A percentile compares a stretch with the other conserved stretches of the same genome.
These are phyloP conservation scores for Coregonus sp. DNA, from an alignment of 2,797 vertebrate genomes.

Conservation along the genomic window DNA sequence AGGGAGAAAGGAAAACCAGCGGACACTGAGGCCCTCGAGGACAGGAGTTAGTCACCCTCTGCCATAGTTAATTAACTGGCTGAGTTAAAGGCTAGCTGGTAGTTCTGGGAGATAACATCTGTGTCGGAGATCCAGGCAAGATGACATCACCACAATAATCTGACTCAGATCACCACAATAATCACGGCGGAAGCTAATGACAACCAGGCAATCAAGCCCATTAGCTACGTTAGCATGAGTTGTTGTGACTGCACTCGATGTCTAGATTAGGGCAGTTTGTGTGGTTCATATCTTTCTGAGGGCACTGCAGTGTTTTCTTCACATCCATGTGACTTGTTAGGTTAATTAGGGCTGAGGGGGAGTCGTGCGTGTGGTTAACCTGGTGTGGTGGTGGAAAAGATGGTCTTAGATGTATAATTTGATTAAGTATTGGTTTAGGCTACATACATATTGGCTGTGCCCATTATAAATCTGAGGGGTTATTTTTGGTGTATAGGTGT, in stretches of 20 bases:
- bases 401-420: background rate
- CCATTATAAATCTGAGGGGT: background rate
- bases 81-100: too few relatives aligned
- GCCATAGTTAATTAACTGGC: too few relatives aligned
- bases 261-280: background rate
- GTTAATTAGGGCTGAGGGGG: background rate
- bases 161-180: too few relatives aligned
- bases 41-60: too few relatives aligned
- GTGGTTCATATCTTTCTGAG: background rate
- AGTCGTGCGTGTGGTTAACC: background rate
- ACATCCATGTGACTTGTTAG: background rate
- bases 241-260: conserved; percentile 4
- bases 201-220: conserved; percentile 4
- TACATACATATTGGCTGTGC: too few relatives aligned
- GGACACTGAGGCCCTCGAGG: too few relatives aligned
- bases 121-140: too few relatives aligned
- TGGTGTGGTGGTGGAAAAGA: background rate
- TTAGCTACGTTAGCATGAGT: conserved; percentile 4
- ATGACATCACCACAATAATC: too few relatives aligned
- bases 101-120: too few relatives aligned
- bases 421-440: background rate
- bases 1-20: too few relatives aligned
- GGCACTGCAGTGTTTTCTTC: background rate
- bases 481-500: background rate
- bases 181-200: background rate